Base-by-base conservation (phyloP, 2,113 vertebrate genomes). In the Toxotes chatareus region DNA sequence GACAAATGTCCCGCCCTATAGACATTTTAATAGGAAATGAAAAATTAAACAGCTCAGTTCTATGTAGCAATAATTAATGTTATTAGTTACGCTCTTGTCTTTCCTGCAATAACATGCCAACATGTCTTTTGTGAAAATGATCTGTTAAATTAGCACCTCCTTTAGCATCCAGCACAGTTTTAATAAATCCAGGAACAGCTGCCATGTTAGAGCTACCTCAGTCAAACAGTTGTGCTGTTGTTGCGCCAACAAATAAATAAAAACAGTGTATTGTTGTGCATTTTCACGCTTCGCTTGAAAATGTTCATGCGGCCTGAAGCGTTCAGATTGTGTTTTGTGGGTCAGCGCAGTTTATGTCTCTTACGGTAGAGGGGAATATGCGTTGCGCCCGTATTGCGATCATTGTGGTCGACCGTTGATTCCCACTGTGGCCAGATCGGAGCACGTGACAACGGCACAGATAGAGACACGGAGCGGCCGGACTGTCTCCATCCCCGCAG, bases 381-480 rank as follows among this genome's bases (percentile, higher is more conserved):
- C 16, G 23, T 44, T 83, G 86, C 82, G 72, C 36, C 9, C 6
- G 0, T 73, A 23, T 6, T 80, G 4, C 5, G 0, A 12, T 53
- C 34, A 49, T 80, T 89, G 85, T 86, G 88, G 72, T 11, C 32
- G 19, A 7, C 5, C 13, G 34, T 46, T 1, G 8, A 49, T 4
- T 38, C 47, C 32, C 6, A 3, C 5, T 1, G 9, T 57, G 69
- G 73, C 10, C 60, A 56, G 64, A 69, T 4, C 17, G 9, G 32
- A 59, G 0, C 92, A 92, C 65, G 88, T 94, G 88, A 90, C 71
- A 0, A 0, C n/a, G 32, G 14, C 21, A 23, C 3, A 7, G 14
- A 57, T 42, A 23, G 38, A 79, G 40, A 38, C 34, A 42, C 49
- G 46, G 31, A 61, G 53, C 19, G 5, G 4, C 21, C 6, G 11